Conservation (phyloP, 2,113 vertebrate genomes). For the Paralichthys olivaceus region DNA sequence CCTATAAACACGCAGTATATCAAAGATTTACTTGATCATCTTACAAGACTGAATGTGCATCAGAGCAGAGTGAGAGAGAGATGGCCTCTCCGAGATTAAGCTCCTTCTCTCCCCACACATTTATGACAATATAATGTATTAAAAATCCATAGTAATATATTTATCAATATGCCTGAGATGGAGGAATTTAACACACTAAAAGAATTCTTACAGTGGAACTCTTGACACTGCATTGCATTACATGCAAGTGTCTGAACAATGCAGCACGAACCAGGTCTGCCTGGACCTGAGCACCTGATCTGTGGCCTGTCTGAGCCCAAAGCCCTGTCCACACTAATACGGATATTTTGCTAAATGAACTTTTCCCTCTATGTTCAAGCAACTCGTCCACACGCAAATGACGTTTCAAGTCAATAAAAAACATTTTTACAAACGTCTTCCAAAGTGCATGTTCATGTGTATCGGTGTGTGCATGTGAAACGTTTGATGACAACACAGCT, state of each 20-base stretch:
- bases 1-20: slow-evolving; percentile 73
- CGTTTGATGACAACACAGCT: too few species aligned
- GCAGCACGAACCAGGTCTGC: slow-evolving; percentile 42
- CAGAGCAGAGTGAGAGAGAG: slow-evolving; percentile 61
- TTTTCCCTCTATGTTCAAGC: neutral
- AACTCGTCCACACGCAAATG: neutral
- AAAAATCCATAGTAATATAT: slow-evolving; percentile 73
- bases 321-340: neutral
- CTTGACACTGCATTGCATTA: slow-evolving; percentile 32
- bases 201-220: slow-evolving; percentile 23
- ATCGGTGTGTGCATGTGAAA: too few species aligned
- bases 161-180: slow-evolving; percentile 59
- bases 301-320: slow-evolving; percentile 59
- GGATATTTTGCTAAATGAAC: neutral
- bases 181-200: slow-evolving; percentile 47
- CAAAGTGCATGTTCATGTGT: neutral
- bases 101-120: slow-evolving; percentile 38
- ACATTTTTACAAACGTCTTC: neutral
- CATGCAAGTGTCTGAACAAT: slow-evolving; percentile 34
- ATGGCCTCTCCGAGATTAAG: slow-evolving; percentile 67
- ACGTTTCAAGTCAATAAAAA: neutral
- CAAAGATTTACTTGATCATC: slow-evolving; percentile 66
- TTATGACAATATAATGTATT: slow-evolving; percentile 61
- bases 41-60: slow-evolving; percentile 71
- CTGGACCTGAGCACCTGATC: slow-evolving; percentile 39